Conservation (phyloP, 2,797 vertebrate genomes). For the Margarornis squamiger region DNA sequence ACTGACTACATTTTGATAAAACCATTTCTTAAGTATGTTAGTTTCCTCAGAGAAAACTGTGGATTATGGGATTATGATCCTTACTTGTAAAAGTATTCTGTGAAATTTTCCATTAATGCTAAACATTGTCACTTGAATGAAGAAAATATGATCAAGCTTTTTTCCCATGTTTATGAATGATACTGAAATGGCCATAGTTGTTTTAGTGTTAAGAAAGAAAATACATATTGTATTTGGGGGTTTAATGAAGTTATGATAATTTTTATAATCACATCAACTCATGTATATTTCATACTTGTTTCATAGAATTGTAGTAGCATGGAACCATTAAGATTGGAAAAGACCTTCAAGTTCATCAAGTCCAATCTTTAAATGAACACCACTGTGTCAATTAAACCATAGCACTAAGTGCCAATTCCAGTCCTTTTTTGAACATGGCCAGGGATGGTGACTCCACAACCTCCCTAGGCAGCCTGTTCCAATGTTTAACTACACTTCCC, state of each 20-base stretch:
- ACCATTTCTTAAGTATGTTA: not conserved
- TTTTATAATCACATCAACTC: not conserved
- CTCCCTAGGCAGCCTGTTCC: not conserved
- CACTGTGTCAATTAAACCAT: too few relatives aligned
- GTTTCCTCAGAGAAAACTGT: not conserved
- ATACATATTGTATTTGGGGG: not conserved
- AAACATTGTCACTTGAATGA: not conserved
- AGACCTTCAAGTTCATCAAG: not conserved
- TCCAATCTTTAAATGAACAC: not conserved
- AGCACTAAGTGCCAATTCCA: not conserved
- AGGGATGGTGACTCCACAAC: not conserved
- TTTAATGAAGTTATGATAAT: not conserved
- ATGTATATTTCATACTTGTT: not conserved
- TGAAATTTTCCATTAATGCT: not conserved
- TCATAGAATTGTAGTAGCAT: not conserved
- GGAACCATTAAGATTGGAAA: not conserved
- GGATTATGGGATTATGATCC: not conserved
- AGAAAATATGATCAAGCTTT: not conserved
- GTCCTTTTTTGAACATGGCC: not conserved
- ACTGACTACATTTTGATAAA: not conserved
- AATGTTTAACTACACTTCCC: not conserved
- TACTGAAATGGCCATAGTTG: not conserved
- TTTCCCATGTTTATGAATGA: not conserved
- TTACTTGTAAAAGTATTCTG: not conserved
- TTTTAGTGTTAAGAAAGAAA: not conserved